Evolutionary conservation across 2,797 vertebrate genomes (phyloP).

Genomic region (Myotis pilosus): DNA sequence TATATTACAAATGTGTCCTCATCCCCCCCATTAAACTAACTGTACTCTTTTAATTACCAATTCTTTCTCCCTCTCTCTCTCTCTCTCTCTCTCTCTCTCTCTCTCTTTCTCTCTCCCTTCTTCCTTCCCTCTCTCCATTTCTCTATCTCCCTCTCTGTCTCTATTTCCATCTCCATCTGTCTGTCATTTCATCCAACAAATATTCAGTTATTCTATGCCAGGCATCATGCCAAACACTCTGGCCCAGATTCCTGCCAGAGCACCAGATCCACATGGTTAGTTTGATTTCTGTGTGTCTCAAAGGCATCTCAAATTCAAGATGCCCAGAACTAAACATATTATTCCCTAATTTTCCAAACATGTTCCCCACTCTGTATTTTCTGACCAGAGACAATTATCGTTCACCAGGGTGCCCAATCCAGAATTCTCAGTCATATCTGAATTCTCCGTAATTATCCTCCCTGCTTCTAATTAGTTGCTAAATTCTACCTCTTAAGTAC

Average conservation of each 20-base stretch:
- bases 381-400: background rate
- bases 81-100: too few relatives aligned
- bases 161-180: background rate
- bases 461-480: background rate
- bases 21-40: background rate
- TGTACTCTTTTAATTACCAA: background rate
- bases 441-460: background rate
- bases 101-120: accelerated
- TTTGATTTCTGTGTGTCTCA: background rate
- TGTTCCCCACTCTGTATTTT: background rate
- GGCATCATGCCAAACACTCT: background rate
- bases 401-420: background rate
- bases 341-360: background rate
- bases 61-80: background rate
- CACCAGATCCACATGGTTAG: background rate
- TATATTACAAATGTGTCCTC: too few relatives aligned
- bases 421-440: background rate
- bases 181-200: slow-evolving; percentile 25
- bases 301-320: background rate
- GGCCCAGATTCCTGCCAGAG: background rate
- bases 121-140: accelerated
- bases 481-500: background rate
- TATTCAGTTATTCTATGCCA: background rate
- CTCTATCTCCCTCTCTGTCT: background rate
- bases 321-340: background rate